Base-by-base conservation (phyloP, 2,888 invertebrate species). In the Aphelenchoides bicaudatus region DNA sequence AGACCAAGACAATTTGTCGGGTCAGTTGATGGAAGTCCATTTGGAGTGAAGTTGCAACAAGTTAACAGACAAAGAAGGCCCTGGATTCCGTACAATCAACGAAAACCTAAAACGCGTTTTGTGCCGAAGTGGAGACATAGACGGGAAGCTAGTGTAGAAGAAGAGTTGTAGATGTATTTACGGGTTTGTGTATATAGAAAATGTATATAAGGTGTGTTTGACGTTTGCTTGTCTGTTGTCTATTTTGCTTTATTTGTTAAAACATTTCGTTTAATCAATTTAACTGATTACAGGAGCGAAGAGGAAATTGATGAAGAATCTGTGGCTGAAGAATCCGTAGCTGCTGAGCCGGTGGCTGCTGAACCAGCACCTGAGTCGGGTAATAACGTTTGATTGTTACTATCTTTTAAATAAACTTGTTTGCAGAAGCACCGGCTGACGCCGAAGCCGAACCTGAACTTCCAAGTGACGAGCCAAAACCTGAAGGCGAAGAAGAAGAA, bases 261-360 rank as follows among this genome's bases (percentile, higher is more conserved):
- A n/a, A 43, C 27, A 25, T 25, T 25, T 43, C 27, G 2, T 13
- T 25, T 25, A n/a, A 25, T 10, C 27, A 48, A 16, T 13, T 16
- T 13, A 2, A 2, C 28, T 25, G 16, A 29, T 43, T 48, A 16
- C 49, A 48, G 49, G 28, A 21, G 21, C 31, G 49, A 28, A 10
- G 49, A 38, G 21, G 52, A 51, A 16, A 31, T 51, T 31, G 73
- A 73, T 38, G 73, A 59, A 6, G 68, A 63, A 16, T 67, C 66
- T 57, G 66, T 63, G 46, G 66, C 47, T 51, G 66, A 59, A 10
- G 68, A 63, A 13, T 68, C 67, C 55, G 67, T 65, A 43, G 67
- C 49, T 53, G 63, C 49, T 29, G 61, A 52, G 53, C 61, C 58
- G 21, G 60, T 55, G 16, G 50, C 54, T 31, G 65, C 54, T 48